Evolutionary conservation across 37 sponge, comb jelly and placozoan genomes (phyloP), one percentile per base, ranked within the genome.

Genomic region (Halisarca cf. caerulea): DNA sequence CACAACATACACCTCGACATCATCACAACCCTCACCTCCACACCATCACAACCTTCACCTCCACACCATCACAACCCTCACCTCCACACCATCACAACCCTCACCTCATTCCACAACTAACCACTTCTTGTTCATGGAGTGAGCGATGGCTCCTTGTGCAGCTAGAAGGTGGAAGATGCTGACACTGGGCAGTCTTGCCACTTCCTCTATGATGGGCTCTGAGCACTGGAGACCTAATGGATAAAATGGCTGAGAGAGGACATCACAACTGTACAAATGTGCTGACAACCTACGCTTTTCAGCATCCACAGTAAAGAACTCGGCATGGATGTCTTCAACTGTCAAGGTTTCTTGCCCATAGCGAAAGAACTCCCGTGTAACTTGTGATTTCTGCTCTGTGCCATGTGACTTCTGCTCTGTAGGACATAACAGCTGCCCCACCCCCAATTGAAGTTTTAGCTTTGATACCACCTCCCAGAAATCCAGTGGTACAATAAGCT

Each of bases 381-480:
- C n/a, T n/a, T n/a, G n/a, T n/a, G n/a, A n/a, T n/a, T n/a, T n/a
- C n/a, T n/a, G n/a, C n/a, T n/a, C n/a, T n/a, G n/a, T n/a, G n/a
- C n/a, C n/a, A n/a, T n/a, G n/a, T n/a, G n/a, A n/a, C n/a, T n/a
- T n/a, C n/a, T n/a, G n/a, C n/a, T n/a, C n/a, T n/a, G n/a, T n/a
- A n/a, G n/a, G n/a, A n/a, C n/a, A n/a, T n/a, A n/a, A n/a, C n/a
- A n/a, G n/a, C 83, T 84, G 35, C 33, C 32, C 32, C 28, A 34
- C 40, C 42, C 77, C 43, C 34, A 86, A 38, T 8, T 66, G 28
- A 40, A 32, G 21, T 78, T 91, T 94, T 47, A 94, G 39, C 30
- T 89, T 85, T 35, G 91, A 88, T 30, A 91, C 89, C 0, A 91
- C 81, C 58, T 83, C 15, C 95, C 95, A 94, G 53, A 94, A 91